phyloP scores from a whole-genome alignment of 2,113 vertebrate species.

The Leuciscus idus region DNA sequence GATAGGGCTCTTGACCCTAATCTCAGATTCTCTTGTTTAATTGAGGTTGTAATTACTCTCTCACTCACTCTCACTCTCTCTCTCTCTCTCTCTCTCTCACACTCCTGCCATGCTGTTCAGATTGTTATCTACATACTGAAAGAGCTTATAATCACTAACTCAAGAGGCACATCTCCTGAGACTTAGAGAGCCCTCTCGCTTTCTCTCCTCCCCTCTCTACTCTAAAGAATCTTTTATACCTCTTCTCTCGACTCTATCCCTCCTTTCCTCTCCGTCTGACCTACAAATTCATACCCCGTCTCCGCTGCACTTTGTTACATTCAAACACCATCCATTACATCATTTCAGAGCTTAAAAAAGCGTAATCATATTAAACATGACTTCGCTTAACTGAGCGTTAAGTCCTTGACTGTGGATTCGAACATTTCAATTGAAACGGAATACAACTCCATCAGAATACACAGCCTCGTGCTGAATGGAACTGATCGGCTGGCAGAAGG shows the following conservation, averaged over 20 bases:
- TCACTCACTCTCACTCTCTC: background rate
- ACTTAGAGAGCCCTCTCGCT: conserved; percentile 1
- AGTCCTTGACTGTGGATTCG: conserved; percentile 26
- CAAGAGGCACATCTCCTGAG: conserved; percentile 51
- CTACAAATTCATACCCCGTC: conserved; percentile 27
- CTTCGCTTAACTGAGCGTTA: conserved; percentile 19
- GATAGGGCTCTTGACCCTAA: conserved; percentile 60
- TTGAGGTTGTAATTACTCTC: conserved; percentile 59
- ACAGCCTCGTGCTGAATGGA: background rate
- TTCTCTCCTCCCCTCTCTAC: conserved; percentile 16
- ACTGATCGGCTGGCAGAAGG: background rate
- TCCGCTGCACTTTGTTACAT: conserved; percentile 32
- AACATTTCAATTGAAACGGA: conserved; percentile 17
- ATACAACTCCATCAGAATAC: background rate
- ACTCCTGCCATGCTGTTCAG: conserved; percentile 48
- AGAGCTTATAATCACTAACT: conserved; percentile 62
- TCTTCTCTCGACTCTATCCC: background rate
- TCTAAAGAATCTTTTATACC: conserved; percentile 31
- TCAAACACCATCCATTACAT: conserved; percentile 29
- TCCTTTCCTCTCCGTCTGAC: conserved; percentile 36
- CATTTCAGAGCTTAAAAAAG: conserved; percentile 42
- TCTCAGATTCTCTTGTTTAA: conserved; percentile 62
- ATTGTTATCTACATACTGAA: conserved; percentile 59
- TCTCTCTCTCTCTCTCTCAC: conserved; percentile 35
- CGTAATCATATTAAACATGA: conserved; percentile 31